Conservation (phyloP, 2,888 invertebrate genomes). For the Eurytoma californica region DNA sequence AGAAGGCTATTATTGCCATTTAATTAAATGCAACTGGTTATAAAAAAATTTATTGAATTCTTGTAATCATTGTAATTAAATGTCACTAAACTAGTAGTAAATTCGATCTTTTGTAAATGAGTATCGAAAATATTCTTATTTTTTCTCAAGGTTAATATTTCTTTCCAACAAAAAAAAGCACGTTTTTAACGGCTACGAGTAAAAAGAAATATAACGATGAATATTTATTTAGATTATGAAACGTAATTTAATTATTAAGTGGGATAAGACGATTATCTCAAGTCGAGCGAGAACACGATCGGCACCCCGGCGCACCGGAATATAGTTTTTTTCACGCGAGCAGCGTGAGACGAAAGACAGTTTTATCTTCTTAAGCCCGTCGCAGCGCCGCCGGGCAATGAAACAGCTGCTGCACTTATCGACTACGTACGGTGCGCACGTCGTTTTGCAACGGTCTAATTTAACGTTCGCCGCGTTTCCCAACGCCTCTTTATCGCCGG, state of each 20-base stretch:
- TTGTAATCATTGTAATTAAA: too few relatives aligned
- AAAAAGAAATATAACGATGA: too few relatives aligned
- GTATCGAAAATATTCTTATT: too few relatives aligned
- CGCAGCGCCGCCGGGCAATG: background rate
- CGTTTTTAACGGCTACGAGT: too few relatives aligned
- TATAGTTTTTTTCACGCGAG: conserved; percentile 4
- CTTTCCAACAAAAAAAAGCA: too few relatives aligned
- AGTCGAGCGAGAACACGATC: background rate
- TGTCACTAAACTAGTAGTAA: too few relatives aligned
- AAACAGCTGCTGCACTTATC: conserved; percentile 36
- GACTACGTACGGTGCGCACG: background rate
- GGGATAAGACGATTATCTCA: conserved; percentile 16
- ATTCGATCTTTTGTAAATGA: too few relatives aligned
- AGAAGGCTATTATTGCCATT: too few relatives aligned
- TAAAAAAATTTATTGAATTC: too few relatives aligned
- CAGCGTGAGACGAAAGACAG: conserved; percentile 39
- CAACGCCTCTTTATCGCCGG: background rate
- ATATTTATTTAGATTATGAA: too few relatives aligned
- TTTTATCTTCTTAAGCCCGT: conserved; percentile 21
- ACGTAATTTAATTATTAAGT: background rate
- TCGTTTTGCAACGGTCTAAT: conserved; percentile 19
- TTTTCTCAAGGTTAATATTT: too few relatives aligned
- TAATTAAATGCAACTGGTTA: too few relatives aligned
- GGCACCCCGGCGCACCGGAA: background rate
- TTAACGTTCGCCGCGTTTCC: background rate